Conservation (phyloP, 2,888 invertebrate genomes). For the Leucophenga maculata region DNA sequence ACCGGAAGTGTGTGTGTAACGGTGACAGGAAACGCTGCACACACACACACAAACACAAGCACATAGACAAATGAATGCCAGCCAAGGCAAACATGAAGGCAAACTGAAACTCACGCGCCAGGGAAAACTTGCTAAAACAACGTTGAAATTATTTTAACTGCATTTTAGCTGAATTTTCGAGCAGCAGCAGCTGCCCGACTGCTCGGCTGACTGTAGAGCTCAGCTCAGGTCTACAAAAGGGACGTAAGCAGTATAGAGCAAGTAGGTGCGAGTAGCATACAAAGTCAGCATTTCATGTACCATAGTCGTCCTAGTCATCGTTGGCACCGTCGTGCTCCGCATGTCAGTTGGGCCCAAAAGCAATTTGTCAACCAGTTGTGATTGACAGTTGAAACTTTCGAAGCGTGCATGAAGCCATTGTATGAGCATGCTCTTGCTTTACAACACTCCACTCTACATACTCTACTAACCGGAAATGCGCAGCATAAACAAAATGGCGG, state of each 20-base stretch:
- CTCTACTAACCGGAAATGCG: slow-evolving; percentile 39
- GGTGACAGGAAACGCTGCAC: slow-evolving; percentile 3
- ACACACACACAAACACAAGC: background rate
- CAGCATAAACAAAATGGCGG: slow-evolving; percentile 55
- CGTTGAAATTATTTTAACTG: slow-evolving; percentile 22
- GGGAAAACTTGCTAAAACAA: background rate
- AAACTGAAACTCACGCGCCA: background rate
- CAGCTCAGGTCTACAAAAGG: too few relatives aligned
- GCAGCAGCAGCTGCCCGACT: background rate
- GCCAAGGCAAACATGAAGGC: background rate
- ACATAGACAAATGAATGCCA: background rate
- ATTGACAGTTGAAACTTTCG: slow-evolving; percentile 57
- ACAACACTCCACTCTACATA: slow-evolving; percentile 9
- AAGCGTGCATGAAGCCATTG: slow-evolving; percentile 29
- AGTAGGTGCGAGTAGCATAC: too few relatives aligned
- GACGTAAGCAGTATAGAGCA: too few relatives aligned
- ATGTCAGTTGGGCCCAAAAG: slow-evolving; percentile 58
- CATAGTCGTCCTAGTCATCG: background rate
- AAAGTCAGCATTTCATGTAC: background rate
- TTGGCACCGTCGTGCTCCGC: slow-evolving; percentile 38
- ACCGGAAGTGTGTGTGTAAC: background rate
- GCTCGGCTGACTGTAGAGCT: background rate
- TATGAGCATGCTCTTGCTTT: slow-evolving; percentile 28
- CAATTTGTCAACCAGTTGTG: slow-evolving; percentile 63
- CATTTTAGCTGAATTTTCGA: background rate